Base-by-base conservation (phyloP, 2,888 invertebrate species). In the Leptogaster cylindrica region DNA sequence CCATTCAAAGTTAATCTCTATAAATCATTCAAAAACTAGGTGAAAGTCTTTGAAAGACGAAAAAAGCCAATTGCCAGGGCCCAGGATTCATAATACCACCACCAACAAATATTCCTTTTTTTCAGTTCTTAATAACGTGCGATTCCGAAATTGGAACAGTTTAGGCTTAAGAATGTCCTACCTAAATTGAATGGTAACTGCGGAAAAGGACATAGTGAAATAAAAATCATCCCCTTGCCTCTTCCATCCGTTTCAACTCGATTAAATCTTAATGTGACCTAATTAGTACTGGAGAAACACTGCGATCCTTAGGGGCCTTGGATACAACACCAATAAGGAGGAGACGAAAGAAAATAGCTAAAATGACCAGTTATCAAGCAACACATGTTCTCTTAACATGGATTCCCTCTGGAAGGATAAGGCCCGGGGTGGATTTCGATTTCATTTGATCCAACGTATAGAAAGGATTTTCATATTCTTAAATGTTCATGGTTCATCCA, bases 201-300 rank as follows among this genome's bases (percentile, higher is more conserved):
- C 27, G 44, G 44, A 41, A 16, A 25, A 27, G 44, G 61, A 61
- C 44, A 44, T 28, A 44, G 44, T 16, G 44, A 44, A 61, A 61
- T 44, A 44, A 61, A 61, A 61, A 61, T 61, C 27, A 41, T n/a
- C 18, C 44, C 20, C 14, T n/a, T 23, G 44, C 44, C 27, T 8
- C 16, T 14, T 41, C 18, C 36, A 61, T 44, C 61, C 27, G 41
- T 61, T 61, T 61, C 41, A 44, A 44, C 44, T 61, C 61, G 61
- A 61, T 61, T 61, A 61, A 61, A 61, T 61, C 61, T 61, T 44
- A 61, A 61, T 61, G 61, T 44, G 44, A 44, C 44, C 61, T 61
- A 61, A 61, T 61, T 61, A 61, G 61, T 61, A 61, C 44, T 41
- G 25, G 14, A 41, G 58, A 58, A 25, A 18, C 41, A 58, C 39